Evolutionary conservation across 2,113 vertebrate genomes (phyloP).

Genomic region (Myotis yumanensis): DNA sequence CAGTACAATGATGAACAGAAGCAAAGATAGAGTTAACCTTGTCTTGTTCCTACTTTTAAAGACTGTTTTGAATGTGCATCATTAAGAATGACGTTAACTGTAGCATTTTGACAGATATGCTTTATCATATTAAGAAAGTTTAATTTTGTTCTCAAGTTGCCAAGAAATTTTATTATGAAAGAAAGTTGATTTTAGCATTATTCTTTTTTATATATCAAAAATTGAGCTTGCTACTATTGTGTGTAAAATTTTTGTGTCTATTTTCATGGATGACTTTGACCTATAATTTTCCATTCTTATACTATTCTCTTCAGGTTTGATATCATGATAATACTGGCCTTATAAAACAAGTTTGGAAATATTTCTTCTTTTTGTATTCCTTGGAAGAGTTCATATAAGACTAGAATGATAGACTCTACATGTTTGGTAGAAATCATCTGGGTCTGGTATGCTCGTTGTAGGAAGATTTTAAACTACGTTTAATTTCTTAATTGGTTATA

Average conservation of each 20-base stretch:
- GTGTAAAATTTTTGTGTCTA: not conserved
- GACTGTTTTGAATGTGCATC: accelerated
- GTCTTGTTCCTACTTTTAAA: not conserved
- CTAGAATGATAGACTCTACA: not conserved
- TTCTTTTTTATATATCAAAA: not conserved
- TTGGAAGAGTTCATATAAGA: not conserved
- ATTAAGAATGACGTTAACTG: not conserved
- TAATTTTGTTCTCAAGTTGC: not conserved
- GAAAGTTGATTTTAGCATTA: not conserved
- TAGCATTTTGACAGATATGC: not conserved
- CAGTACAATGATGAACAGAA: not conserved
- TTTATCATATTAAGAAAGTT: not conserved
- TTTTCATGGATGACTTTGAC: not conserved
- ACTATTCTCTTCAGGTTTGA: not conserved
- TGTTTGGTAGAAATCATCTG: not conserved
- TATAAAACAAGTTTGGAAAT: not conserved
- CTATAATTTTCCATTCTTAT: not conserved
- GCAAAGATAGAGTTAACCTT: not conserved
- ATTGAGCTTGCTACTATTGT: not conserved
- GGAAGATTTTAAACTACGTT: not conserved
- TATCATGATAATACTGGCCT: not conserved
- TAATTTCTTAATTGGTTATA: not conserved
- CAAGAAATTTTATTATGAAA: not conserved
- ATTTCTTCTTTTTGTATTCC: not conserved
- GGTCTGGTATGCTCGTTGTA: not conserved